A percentile compares a stretch with the other conserved stretches of the same genome.
phyloP scores from a whole-genome alignment of 2,888 invertebrate species.

The Laothoe populi region DNA sequence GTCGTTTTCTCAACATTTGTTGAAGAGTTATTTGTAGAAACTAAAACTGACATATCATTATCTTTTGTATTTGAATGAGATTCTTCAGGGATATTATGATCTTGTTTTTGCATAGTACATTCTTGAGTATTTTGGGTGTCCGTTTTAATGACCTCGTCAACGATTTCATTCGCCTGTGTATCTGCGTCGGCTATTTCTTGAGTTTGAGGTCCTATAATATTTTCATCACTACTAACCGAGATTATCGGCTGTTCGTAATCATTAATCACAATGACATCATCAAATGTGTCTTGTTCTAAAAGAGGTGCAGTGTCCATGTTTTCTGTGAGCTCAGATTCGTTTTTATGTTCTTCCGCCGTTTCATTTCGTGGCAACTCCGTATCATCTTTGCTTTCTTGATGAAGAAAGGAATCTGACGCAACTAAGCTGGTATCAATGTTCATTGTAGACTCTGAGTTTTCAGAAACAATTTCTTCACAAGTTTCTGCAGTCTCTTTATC shows the following conservation, averaged over 20 bases:
- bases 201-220: conserved; percentile 50
- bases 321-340: conserved; percentile 55
- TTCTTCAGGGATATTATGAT: conserved; percentile 28
- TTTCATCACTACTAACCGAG: conserved; percentile 46
- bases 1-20: conserved; percentile 41
- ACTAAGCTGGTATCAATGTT: conserved; percentile 13
- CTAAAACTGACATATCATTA: conserved; percentile 44
- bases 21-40: conserved; percentile 34
- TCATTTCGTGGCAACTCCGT: conserved; percentile 65
- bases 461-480: background rate
- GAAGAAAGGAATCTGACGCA: conserved; percentile 27
- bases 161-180: conserved; percentile 60
- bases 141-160: conserved; percentile 35
- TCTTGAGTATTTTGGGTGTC: conserved; percentile 22
- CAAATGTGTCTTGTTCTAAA: conserved; percentile 41
- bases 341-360: conserved; percentile 50
- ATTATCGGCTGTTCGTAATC: conserved; percentile 47
- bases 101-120: background rate
- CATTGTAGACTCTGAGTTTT: background rate
- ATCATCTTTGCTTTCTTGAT: conserved; percentile 57
- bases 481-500: conserved; percentile 2
- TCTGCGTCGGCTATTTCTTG: conserved; percentile 69
- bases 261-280: conserved; percentile 53
- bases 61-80: conserved; percentile 36
- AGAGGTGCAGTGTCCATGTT: conserved; percentile 68